phyloP scores from a whole-genome alignment of 2,797 vertebrate species.

The Agapornis canus region DNA sequence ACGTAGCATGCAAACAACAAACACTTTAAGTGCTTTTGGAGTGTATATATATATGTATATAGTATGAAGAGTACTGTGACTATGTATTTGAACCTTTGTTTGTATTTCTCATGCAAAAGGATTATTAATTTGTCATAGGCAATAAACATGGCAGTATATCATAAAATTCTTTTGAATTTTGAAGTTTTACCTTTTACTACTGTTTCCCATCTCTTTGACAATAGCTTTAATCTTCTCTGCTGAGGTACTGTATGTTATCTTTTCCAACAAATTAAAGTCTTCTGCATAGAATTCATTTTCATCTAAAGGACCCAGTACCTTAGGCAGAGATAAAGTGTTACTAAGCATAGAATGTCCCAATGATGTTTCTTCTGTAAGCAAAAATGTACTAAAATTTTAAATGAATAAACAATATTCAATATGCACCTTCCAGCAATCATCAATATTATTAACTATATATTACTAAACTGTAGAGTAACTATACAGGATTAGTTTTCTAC shows the following conservation, averaged over 20 bases:
- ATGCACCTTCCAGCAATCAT: neutral
- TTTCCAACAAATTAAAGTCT: conserved; percentile 93
- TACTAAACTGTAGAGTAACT: neutral
- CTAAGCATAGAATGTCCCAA: neutral
- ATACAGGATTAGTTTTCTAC: neutral
- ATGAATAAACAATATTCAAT: neutral
- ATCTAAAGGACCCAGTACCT: conserved; percentile 87
- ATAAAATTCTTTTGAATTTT: neutral
- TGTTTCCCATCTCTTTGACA: conserved; percentile 86
- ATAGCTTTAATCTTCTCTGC: conserved; percentile 87
- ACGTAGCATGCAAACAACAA: neutral
- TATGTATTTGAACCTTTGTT: neutral
- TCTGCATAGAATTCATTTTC: conserved; percentile 85
- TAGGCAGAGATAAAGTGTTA: neutral
- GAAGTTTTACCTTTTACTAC: conserved; percentile 82
- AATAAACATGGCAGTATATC: neutral
- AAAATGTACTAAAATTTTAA: neutral
- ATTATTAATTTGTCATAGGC: neutral
- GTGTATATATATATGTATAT: neutral
- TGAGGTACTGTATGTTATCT: conserved; percentile 84
- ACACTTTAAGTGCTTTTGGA: neutral
- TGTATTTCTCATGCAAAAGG: neutral
- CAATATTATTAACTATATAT: neutral
- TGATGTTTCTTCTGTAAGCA: neutral
- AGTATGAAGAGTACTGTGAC: neutral